These are phyloP conservation scores for Cyclura pinguis DNA, from an alignment of 2,797 vertebrate species.

Conservation along the genomic window DNA sequence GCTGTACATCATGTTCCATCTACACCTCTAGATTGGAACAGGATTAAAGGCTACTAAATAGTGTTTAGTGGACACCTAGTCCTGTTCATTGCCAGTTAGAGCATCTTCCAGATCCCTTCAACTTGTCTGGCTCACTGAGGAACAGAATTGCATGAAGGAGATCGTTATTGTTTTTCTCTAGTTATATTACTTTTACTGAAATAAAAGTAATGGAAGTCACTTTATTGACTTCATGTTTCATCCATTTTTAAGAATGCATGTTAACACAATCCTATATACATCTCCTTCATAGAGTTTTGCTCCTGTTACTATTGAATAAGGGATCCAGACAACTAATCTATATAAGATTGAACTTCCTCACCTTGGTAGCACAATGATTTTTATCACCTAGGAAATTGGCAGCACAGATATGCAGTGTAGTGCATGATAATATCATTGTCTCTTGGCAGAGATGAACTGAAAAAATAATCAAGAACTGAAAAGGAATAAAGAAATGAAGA, in stretches of 20 bases:
- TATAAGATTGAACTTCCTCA: no score
- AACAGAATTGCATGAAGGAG: not conserved
- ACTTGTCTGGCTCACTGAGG: not conserved
- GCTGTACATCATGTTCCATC: not conserved
- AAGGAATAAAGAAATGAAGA: not conserved
- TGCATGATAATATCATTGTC: no score
- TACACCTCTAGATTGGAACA: not conserved
- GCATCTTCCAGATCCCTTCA: not conserved
- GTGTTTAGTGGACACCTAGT: not conserved
- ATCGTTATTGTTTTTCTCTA: not conserved
- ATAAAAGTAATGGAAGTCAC: not conserved
- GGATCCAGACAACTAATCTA: no score
- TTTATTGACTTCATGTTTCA: not conserved
- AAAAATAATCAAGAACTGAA: no score
- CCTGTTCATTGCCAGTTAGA: not conserved
- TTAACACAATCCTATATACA: not conserved
- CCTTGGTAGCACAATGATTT: no score
- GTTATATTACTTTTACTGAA: not conserved
- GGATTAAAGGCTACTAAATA: not conserved
- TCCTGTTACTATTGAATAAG: no score
- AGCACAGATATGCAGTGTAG: no score
- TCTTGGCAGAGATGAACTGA: no score
- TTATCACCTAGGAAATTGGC: no score
- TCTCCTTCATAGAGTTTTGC: no score
- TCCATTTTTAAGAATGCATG: not conserved